These are phyloP conservation scores for Drosophila conformis DNA, from an alignment of 2,888 invertebrate species.

Conservation along the genomic window DNA sequence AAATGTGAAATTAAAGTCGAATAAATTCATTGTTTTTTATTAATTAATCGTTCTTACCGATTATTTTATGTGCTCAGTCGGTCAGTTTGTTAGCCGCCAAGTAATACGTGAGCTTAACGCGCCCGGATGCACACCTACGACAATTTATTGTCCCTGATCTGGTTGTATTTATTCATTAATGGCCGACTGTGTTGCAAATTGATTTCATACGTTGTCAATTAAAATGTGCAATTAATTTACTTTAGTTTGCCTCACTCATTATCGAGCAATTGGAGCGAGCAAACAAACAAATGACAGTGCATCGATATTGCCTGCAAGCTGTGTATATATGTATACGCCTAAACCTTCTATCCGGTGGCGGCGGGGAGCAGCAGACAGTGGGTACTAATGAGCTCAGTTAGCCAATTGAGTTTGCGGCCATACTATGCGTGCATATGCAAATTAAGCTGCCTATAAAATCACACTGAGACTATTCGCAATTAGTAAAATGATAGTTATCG, in stretches of 20 bases:
- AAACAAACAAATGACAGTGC: constrained; percentile 9
- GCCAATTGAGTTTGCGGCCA: constrained; percentile 73
- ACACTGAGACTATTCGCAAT: constrained; percentile 61
- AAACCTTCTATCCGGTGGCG: neutral
- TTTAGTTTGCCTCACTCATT: constrained; percentile 69
- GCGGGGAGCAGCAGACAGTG: neutral
- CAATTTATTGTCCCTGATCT: constrained; percentile 60
- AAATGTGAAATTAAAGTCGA: neutral
- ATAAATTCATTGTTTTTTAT: neutral
- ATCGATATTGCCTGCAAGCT: constrained; percentile 6
- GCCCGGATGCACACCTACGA: constrained; percentile 43
- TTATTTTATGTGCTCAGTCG: constrained; percentile 14
- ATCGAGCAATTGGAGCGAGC: constrained; percentile 49
- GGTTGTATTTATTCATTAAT: constrained; percentile 69
- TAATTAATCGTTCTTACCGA: neutral
- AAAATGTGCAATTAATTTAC: constrained; percentile 81
- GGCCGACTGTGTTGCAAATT: constrained; percentile 69
- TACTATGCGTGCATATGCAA: constrained; percentile 40
- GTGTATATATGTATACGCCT: neutral
- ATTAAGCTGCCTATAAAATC: constrained; percentile 67
- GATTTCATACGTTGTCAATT: constrained; percentile 81
- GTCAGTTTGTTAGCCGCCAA: constrained; percentile 1
- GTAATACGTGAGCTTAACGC: constrained; percentile 41
- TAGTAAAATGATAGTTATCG: constrained; percentile 69
- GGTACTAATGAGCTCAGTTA: constrained; percentile 78